A percentile compares a stretch with the other conserved stretches of the same genome.
Conservation (phyloP, 2,113 vertebrate genomes). For the Otis tarda region DNA sequence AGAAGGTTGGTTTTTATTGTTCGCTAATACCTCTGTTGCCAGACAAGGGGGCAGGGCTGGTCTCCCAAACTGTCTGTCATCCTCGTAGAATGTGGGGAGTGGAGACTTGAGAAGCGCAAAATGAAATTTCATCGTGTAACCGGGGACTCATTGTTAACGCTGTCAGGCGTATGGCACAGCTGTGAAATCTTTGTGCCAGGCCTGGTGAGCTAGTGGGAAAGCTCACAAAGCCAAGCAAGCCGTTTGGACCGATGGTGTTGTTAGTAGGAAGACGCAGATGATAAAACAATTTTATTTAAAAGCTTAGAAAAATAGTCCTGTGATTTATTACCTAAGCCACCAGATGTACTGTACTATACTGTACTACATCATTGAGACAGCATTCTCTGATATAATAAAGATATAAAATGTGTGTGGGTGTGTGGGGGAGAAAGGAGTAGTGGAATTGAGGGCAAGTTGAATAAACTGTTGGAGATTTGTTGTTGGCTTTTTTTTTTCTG, state of each 20-base stretch:
- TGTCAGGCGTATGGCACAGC: slow-evolving; percentile 30
- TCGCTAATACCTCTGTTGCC: slow-evolving; percentile 2
- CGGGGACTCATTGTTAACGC: slow-evolving; percentile 30
- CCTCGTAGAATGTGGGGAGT: not conserved
- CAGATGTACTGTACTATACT: slow-evolving; percentile 44
- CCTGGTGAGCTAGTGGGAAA: slow-evolving; percentile 42
- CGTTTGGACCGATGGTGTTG: not conserved
- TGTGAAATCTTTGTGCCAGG: slow-evolving; percentile 32
- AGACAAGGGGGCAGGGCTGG: not conserved
- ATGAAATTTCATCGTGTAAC: not conserved
- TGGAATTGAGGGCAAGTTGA: slow-evolving; percentile 37
- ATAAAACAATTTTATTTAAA: slow-evolving; percentile 43
- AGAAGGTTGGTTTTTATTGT: slow-evolving; percentile 8
- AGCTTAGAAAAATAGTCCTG: not conserved
- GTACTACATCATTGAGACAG: slow-evolving; percentile 41
- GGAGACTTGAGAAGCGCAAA: not conserved
- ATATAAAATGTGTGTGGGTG: slow-evolving; percentile 48
- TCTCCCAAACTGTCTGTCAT: slow-evolving; percentile 16
- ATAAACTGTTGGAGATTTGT: slow-evolving; percentile 11
- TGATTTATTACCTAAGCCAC: slow-evolving; percentile 54
- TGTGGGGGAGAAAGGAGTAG: not conserved
- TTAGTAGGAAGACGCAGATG: slow-evolving; percentile 19
- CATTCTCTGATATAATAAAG: slow-evolving; percentile 65
- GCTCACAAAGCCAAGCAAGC: not conserved
- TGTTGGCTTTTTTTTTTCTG: not conserved